A percentile compares a stretch with the other conserved stretches of the same genome.
Conservation (phyloP, 2,888 invertebrate species). For the Himalopsyche japonica region DNA sequence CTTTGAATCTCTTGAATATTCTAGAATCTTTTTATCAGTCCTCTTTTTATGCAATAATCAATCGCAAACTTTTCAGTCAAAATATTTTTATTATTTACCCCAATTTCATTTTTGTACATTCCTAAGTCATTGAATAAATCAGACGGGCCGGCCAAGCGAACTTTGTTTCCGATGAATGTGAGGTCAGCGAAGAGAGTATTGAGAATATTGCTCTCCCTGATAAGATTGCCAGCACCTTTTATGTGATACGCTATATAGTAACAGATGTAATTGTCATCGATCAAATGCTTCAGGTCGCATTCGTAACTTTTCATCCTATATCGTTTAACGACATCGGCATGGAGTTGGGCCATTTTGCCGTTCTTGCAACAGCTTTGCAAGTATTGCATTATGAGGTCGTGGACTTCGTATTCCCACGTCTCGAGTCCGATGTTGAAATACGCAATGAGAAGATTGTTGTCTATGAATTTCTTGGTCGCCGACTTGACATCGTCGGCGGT, state of each 20-base stretch:
- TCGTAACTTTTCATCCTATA: slow-evolving; percentile 59
- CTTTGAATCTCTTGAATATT: no score
- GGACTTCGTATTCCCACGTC: slow-evolving; percentile 71
- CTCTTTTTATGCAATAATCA: no score
- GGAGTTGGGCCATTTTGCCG: slow-evolving; percentile 56
- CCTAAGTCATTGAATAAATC: slow-evolving; percentile 70
- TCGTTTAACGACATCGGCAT: slow-evolving; percentile 62
- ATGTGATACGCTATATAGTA: slow-evolving; percentile 75
- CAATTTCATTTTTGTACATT: slow-evolving; percentile 43
- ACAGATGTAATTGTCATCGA: slow-evolving; percentile 73
- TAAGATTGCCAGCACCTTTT: slow-evolving; percentile 56
- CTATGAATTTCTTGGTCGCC: slow-evolving; percentile 65
- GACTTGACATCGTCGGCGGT: slow-evolving; percentile 58
- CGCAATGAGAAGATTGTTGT: slow-evolving; percentile 69
- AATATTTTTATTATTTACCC: slow-evolving; percentile 2
- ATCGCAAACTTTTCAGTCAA: no score
- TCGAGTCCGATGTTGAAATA: slow-evolving; percentile 63
- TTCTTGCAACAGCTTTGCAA: slow-evolving; percentile 56
- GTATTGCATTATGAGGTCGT: slow-evolving; percentile 68
- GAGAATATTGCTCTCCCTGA: slow-evolving; percentile 59
- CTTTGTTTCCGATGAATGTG: slow-evolving; percentile 71
- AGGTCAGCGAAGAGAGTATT: slow-evolving; percentile 66
- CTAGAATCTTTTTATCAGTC: no score
- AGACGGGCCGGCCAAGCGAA: slow-evolving; percentile 67
- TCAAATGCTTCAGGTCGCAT: slow-evolving; percentile 61